phyloP scores from a whole-genome alignment of 2,888 invertebrate genomes.

The Smittia sp. region DNA sequence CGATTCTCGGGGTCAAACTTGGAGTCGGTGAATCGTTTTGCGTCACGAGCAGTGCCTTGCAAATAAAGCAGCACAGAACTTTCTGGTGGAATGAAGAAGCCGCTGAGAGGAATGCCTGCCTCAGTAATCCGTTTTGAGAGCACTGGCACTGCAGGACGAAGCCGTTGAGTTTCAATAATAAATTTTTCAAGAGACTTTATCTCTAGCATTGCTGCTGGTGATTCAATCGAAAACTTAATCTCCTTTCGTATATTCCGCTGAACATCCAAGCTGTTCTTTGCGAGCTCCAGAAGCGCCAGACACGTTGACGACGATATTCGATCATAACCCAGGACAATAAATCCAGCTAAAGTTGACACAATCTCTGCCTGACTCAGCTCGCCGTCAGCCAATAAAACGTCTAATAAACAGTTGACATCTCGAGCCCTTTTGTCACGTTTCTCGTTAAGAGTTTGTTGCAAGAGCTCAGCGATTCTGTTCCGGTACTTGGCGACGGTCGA shows the following conservation, averaged over 20 bases:
- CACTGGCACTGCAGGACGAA: background rate
- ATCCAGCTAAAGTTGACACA: background rate
- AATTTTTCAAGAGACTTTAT: background rate
- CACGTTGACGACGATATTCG: background rate
- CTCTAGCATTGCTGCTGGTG: background rate
- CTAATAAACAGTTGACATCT: background rate
- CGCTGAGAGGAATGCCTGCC: background rate
- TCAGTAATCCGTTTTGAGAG: background rate
- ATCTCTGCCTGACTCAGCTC: background rate
- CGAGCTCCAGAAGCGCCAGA: background rate
- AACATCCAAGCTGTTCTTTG: background rate
- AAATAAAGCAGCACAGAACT: background rate
- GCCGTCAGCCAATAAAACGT: background rate
- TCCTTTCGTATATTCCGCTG: background rate
- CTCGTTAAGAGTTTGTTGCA: background rate
- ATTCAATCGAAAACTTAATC: constrained; percentile 1
- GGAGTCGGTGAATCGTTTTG: background rate
- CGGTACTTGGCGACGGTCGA: background rate
- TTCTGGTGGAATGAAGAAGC: constrained; percentile 25
- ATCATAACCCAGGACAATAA: constrained; percentile 19
- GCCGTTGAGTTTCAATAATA: background rate
- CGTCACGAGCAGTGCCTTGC: background rate
- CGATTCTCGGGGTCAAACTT: background rate
- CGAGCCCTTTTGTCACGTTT: background rate
- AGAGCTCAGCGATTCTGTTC: background rate